Evolutionary conservation across 2,888 invertebrate genomes (phyloP), one percentile per base, ranked within the genome.

Genomic region (Trichogramma evanescens): DNA sequence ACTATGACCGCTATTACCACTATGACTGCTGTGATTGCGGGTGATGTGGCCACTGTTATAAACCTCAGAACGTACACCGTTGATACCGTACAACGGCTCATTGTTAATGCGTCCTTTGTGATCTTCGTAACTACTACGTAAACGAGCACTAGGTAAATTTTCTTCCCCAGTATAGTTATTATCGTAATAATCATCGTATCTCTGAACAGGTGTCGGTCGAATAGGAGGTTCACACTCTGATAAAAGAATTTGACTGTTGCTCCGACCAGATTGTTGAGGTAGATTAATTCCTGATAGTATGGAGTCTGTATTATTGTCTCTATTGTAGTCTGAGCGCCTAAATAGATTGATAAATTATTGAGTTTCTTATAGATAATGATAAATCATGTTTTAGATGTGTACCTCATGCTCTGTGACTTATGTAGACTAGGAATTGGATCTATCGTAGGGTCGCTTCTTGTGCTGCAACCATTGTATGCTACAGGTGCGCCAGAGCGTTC

Each of bases 381-480:
- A 10, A 39, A 54, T 7, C 1, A 26, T 26, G 26, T 26, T 26
- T 42, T 5, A 43, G 42, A 10, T 53, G 4, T 26, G 9, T 58
- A 61, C 63, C 61, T 59, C 9, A 51, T 39, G 44, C 57, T 50
- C 41, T 56, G 54, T 1, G 58, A 60, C 26, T 48, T 53, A 39
- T 56, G 56, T 0, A 56, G 39, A 50, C 56, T 64, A 4, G 44
- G 42, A 1, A 49, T 53, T 6, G 54, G 60, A 39, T 56, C 61
- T 55, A 59, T 61, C 6, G 70, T 58, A 9, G 77, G 74, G 50
- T 77, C 76, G 55, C 77, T 77, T 50, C 71, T 72, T 0, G 73
- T 68, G 48, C 76, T 77, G 26, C 70, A 60, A 4, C 59, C 66
- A 54, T 69, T 70, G 5, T 67, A 65, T 54, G 71, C 60, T 10